These are phyloP conservation scores for Oreamnos americanus DNA, from an alignment of 2,113 vertebrate species.

Conservation along the genomic window DNA sequence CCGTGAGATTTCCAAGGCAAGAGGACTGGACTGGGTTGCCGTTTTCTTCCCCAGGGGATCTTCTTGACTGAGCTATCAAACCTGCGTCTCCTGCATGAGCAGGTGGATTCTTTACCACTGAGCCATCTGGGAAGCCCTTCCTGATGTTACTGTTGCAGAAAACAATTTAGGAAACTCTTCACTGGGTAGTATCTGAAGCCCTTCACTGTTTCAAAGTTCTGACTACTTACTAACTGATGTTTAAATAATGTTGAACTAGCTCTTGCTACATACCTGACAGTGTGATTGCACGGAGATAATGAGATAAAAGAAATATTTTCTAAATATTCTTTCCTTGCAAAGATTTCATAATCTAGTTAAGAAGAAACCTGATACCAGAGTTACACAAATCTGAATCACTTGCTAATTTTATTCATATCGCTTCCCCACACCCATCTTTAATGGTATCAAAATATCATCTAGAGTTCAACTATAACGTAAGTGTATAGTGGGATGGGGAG, in stretches of 20 bases:
- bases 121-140: neutral
- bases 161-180: neutral
- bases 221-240: neutral
- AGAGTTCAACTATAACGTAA: neutral
- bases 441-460: neutral
- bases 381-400: neutral
- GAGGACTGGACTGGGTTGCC: neutral
- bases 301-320: neutral
- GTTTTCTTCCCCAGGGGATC: neutral
- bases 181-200: neutral
- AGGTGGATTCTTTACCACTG: neutral
- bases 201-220: neutral
- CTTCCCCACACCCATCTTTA: neutral
- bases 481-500: neutral
- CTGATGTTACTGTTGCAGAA: neutral
- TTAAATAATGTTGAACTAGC: neutral
- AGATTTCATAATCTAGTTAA: neutral
- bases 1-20: neutral
- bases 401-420: neutral
- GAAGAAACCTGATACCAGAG: neutral
- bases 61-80: neutral
- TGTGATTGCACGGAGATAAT: neutral
- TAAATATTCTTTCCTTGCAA: neutral
- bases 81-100: neutral
- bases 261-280: neutral